These are phyloP conservation scores for Hipparchia semele DNA, from an alignment of 2,888 invertebrate genomes.

Conservation along the genomic window DNA sequence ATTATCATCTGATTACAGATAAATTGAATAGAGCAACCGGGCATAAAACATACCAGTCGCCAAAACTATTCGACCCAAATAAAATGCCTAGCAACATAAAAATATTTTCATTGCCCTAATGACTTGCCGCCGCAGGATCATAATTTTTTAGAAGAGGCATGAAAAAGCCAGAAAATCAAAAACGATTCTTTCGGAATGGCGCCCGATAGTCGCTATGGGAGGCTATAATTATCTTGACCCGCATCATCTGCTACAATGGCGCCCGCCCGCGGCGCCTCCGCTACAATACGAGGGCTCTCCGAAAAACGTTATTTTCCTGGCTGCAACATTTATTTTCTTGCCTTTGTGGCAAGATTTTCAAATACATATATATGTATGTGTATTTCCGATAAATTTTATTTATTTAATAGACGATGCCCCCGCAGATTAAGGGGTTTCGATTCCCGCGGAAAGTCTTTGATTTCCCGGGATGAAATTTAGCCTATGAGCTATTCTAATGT, in stretches of 20 bases:
- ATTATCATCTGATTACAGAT: too few relatives aligned
- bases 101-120: slow-evolving; percentile 14
- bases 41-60: neutral
- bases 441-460: too few relatives aligned
- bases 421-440: too few relatives aligned
- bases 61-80: neutral
- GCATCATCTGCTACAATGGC: slow-evolving; percentile 46
- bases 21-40: too few relatives aligned
- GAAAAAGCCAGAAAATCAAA: slow-evolving; percentile 34
- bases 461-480: too few relatives aligned
- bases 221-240: slow-evolving; percentile 56
- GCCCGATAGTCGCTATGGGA: slow-evolving; percentile 51
- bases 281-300: slow-evolving; percentile 35
- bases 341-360: slow-evolving; percentile 9
- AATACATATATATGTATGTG: neutral
- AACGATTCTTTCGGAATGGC: slow-evolving; percentile 43
- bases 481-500: too few relatives aligned
- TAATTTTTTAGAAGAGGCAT: slow-evolving; percentile 18
- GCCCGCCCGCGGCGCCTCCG: slow-evolving; percentile 39
- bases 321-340: slow-evolving; percentile 30
- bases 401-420: too few relatives aligned
- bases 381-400: too few relatives aligned
- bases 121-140: slow-evolving; percentile 14
- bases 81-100: slow-evolving; percentile 6
- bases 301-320: slow-evolving; percentile 31